phyloP scores from a whole-genome alignment of 1,140 invertebrate species.

The Drosophila miranda region DNA sequence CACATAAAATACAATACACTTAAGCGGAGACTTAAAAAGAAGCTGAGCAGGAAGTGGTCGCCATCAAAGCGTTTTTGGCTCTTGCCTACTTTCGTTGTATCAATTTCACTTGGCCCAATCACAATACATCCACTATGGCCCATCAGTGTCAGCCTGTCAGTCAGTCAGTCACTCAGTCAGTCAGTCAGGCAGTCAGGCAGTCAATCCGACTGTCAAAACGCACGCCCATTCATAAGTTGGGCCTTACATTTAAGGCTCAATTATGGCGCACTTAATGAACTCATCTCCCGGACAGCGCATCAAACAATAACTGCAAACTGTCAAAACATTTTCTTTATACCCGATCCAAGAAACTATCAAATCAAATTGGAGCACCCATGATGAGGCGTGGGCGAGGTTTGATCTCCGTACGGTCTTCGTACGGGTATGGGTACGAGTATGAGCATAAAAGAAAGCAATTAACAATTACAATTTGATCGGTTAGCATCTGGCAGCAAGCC shows the following conservation, averaged over 20 bases:
- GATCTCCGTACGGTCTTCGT: slow-evolving; percentile 11
- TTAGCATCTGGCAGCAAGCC: slow-evolving; percentile 39
- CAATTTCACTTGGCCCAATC: slow-evolving; percentile 63
- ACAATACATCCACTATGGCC: slow-evolving; percentile 16
- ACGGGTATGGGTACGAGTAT: neutral
- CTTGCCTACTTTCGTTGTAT: slow-evolving; percentile 70
- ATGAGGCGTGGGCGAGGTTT: slow-evolving; percentile 45
- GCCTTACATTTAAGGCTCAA: slow-evolving; percentile 71
- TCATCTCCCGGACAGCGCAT: slow-evolving; percentile 77
- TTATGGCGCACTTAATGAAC: slow-evolving; percentile 78
- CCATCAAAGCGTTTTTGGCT: slow-evolving; percentile 35
- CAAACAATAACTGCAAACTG: slow-evolving; percentile 78
- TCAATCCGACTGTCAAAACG: slow-evolving; percentile 65
- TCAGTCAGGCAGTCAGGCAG: slow-evolving; percentile 36
- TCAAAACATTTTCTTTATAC: slow-evolving; percentile 63
- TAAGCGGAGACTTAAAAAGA: slow-evolving; percentile 43
- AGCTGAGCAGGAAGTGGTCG: slow-evolving; percentile 64
- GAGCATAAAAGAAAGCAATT: slow-evolving; percentile 70
- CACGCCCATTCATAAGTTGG: slow-evolving; percentile 69
- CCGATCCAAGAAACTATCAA: slow-evolving; percentile 23
- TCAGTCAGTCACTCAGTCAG: slow-evolving; percentile 30
- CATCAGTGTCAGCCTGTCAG: slow-evolving; percentile 66
- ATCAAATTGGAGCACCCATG: slow-evolving; percentile 64
- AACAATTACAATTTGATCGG: slow-evolving; percentile 46
- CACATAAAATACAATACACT: slow-evolving; percentile 71